Percentiles rank a stretch among this genome's conserved stretches.
Conservation (phyloP, 2,797 vertebrate genomes). For the Danio kyathit region DNA sequence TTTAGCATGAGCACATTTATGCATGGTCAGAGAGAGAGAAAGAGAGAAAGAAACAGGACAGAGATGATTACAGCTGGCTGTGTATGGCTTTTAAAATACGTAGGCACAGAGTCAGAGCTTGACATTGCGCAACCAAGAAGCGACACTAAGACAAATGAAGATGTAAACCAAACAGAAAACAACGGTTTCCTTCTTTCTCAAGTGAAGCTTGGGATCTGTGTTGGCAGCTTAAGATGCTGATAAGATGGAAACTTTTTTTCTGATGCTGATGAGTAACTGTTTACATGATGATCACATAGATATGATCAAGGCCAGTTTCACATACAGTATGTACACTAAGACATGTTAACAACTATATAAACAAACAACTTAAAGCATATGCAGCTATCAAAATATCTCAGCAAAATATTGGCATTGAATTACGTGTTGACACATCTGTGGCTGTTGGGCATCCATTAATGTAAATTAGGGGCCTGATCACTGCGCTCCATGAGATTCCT, state of each 20-base stretch:
- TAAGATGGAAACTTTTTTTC: neutral
- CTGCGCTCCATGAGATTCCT: neutral
- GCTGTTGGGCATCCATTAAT: neutral
- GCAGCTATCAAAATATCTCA: neutral
- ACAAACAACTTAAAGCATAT: neutral
- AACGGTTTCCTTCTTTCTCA: slow-evolving; percentile 1
- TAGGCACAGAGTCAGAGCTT: slow-evolving; percentile 30
- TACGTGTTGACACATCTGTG: slow-evolving; percentile 8
- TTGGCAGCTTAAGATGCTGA: slow-evolving; percentile 7
- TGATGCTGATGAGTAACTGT: neutral
- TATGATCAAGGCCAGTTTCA: slow-evolving; percentile 13
- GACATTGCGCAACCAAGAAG: slow-evolving; percentile 35
- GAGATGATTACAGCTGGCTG: slow-evolving; percentile 18
- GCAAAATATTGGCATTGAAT: neutral
- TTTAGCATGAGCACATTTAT: slow-evolving; percentile 31
- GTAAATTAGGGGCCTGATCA: slow-evolving; percentile 12
- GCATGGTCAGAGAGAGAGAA: slow-evolving; percentile 17
- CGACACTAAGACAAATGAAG: slow-evolving; percentile 29
- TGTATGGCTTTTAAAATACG: slow-evolving; percentile 29
- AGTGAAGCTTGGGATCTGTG: neutral
- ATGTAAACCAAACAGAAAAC: slow-evolving; percentile 17
- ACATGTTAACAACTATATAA: neutral
- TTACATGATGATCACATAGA: slow-evolving; percentile 10
- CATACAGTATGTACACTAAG: neutral
- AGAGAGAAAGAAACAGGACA: neutral